Evolutionary conservation across 2,113 vertebrate species (phyloP).

Genomic region (Vombatus ursinus): DNA sequence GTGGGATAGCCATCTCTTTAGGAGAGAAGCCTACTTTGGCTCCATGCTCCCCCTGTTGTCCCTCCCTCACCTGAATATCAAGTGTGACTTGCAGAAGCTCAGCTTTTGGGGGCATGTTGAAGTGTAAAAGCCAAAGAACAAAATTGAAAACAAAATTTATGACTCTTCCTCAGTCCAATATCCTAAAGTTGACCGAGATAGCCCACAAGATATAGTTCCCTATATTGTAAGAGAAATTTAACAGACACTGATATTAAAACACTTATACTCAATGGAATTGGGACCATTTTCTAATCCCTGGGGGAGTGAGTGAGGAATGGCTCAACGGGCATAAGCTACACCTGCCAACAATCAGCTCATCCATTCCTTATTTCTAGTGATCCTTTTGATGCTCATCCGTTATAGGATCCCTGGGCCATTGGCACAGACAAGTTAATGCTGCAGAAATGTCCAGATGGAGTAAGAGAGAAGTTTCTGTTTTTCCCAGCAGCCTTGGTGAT

Average conservation of each 20-base stretch:
- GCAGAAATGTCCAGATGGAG: conserved; percentile 18
- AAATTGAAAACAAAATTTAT: conserved; percentile 79
- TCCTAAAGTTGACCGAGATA: conserved; percentile 65
- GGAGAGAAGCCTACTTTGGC: background rate
- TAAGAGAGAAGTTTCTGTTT: background rate
- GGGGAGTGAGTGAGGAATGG: conserved; percentile 62
- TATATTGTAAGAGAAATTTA: conserved; percentile 66
- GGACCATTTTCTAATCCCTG: conserved; percentile 48
- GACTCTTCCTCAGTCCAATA: conserved; percentile 69
- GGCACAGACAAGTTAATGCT: background rate
- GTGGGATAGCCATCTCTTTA: background rate
- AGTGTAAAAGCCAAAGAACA: conserved; percentile 67
- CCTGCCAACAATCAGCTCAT: conserved; percentile 10
- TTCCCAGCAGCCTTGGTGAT: background rate
- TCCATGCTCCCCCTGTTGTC: conserved; percentile 3
- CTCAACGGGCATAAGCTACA: conserved; percentile 10
- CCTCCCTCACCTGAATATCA: conserved; percentile 19
- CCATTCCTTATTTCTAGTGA: conserved; percentile 29
- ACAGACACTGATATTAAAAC: conserved; percentile 60
- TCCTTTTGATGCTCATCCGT: conserved; percentile 12
- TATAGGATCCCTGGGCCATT: background rate
- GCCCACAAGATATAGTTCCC: conserved; percentile 50
- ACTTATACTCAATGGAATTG: background rate
- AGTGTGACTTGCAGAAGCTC: background rate
- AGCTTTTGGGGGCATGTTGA: conserved; percentile 48